Percentiles rank a stretch among this genome's conserved stretches.
These are phyloP conservation scores for Norana najaformis DNA, from an alignment of 2,888 invertebrate species.

Conservation along the genomic window DNA sequence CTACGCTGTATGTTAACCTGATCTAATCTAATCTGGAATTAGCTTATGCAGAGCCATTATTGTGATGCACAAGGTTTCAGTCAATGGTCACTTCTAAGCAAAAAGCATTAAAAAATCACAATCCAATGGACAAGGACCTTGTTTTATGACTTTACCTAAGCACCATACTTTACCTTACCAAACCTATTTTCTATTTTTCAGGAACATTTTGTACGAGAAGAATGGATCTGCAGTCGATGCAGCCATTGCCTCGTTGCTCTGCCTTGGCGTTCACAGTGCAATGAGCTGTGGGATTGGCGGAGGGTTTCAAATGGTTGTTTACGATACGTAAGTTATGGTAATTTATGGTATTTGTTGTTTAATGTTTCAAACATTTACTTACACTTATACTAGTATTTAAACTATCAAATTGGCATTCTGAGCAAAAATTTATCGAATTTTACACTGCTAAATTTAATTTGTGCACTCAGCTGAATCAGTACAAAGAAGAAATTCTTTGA, in stretches of 20 bases:
- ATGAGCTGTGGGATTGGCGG: constrained; percentile 43
- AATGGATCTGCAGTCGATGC: constrained; percentile 42
- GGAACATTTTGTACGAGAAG: constrained; percentile 20
- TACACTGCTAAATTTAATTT: not conserved
- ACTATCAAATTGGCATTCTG: not conserved
- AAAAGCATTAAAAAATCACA: not conserved
- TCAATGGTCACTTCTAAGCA: no score
- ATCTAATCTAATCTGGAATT: not conserved
- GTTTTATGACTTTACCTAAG: not conserved
- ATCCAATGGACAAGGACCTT: no score
- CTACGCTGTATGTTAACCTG: not conserved
- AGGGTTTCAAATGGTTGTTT: constrained; percentile 40
- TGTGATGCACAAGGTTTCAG: no score
- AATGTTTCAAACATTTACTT: not conserved
- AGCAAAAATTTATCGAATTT: not conserved
- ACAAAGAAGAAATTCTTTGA: not conserved
- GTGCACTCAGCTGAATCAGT: no score
- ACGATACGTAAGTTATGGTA: constrained; percentile 31
- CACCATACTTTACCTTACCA: not conserved
- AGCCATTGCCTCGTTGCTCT: constrained; percentile 41
- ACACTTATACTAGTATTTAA: not conserved
- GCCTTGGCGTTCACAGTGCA: constrained; percentile 35
- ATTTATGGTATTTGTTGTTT: not conserved
- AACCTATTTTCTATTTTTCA: not conserved
- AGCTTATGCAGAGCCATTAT: not conserved